These are phyloP conservation scores for Tapirus terrestris DNA, from an alignment of 2,113 vertebrate species.

Conservation along the genomic window DNA sequence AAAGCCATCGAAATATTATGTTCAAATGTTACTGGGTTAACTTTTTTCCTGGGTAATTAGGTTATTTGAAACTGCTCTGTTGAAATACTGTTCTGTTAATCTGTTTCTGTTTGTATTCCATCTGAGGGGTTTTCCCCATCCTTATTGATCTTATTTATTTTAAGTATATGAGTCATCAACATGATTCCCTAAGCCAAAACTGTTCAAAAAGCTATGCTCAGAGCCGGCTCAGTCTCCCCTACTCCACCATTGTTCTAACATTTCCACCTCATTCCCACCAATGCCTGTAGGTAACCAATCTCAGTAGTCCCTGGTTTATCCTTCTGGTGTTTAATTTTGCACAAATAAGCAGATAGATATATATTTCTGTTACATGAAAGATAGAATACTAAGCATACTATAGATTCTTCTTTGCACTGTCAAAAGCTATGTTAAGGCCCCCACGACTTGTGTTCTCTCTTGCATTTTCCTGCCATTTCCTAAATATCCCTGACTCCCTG, in stretches of 20 bases:
- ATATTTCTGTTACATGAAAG: neutral
- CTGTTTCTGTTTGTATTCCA: neutral
- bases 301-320: neutral
- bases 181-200: neutral
- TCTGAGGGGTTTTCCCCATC: neutral
- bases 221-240: rapidly evolving
- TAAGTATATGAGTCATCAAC: neutral
- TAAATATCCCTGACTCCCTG: neutral
- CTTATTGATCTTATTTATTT: neutral
- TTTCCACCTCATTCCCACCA: neutral
- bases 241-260: neutral
- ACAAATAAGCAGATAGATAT: neutral
- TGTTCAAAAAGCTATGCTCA: neutral
- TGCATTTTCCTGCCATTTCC: neutral
- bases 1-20: neutral
- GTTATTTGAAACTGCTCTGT: neutral
- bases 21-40: neutral
- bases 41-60: neutral
- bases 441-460: neutral
- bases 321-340: neutral
- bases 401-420: neutral
- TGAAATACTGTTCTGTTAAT: neutral
- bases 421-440: neutral
- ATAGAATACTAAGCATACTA: neutral
- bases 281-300: neutral